Base-by-base conservation (phyloP, 2,113 vertebrate genomes). In the Hemibagrus wyckioides region DNA sequence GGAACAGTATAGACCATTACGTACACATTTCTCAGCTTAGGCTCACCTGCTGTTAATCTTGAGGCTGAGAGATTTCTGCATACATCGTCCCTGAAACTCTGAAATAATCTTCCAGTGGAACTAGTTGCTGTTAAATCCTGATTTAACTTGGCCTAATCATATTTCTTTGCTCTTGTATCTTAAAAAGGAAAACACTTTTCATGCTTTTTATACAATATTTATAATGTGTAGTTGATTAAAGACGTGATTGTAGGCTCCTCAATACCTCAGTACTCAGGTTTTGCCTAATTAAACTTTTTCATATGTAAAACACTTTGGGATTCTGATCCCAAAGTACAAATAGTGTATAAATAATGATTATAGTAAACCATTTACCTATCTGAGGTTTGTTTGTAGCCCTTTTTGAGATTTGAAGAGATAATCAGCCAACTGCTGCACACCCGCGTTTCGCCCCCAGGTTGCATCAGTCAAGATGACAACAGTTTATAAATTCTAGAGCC, bases 401-500 rank as follows among this genome's bases (percentile, higher is more conserved):
- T 87, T 89, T 65, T 39, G 63, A 56, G 79, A 25, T 50, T 80
- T 88, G 11, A 23, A 82, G 84, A 79, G 86, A 79, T 65, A 91
- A 89, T 76, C 61, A 83, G 44, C 69, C 88, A 88, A 87, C 90
- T 88, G 89, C 92, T 91, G 90, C 50, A 52, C 77, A 39, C 6
- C 28, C 59, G 15, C 90, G 83, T 73, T 77, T 91, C 77, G 89
- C 92, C 92, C n/a, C 44, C 44, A 5, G 91, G 91, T 82, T 77
- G 77, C 41, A 84, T 93, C 92, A 83, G 65, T 88, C 52, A 80
- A 61, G 33, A 84, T 93, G 91, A 94, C 90, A 93, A 87, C 85
- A 91, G 92, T 93, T 92, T 93, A 92, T 92, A 94, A 88, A 92
- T 85, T 91, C 88, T 21, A 44, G 30, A 83, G 90, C 89, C 63